phyloP scores from a whole-genome alignment of 2,888 invertebrate species.

The Orthosia gothica region DNA sequence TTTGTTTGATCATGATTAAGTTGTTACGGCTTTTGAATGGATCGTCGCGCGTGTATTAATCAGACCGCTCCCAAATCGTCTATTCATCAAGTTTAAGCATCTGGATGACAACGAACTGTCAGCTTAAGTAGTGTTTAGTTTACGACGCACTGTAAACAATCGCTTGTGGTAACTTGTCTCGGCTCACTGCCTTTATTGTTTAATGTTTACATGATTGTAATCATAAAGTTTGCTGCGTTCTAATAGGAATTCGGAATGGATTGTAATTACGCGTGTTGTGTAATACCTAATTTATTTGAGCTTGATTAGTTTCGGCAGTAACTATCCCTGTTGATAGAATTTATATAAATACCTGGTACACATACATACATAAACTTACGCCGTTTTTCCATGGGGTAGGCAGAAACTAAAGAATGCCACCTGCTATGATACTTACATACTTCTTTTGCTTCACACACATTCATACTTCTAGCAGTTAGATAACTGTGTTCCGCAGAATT shows the following conservation, averaged over 20 bases:
- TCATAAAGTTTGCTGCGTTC: slow-evolving; percentile 69
- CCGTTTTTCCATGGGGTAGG: too few species aligned
- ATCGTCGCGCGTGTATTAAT: slow-evolving; percentile 85
- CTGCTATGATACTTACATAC: too few species aligned
- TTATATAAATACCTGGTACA: not conserved
- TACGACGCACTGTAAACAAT: slow-evolving; percentile 86
- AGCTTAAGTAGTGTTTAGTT: slow-evolving; percentile 90
- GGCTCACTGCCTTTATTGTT: slow-evolving; percentile 84
- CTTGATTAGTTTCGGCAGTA: slow-evolving; percentile 24
- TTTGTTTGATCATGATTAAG: slow-evolving; percentile 86
- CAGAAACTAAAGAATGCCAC: too few species aligned
- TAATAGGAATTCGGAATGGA: slow-evolving; percentile 47
- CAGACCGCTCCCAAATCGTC: slow-evolving; percentile 86
- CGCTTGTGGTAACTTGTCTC: slow-evolving; percentile 84
- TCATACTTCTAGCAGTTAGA: too few species aligned
- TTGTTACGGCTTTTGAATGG: slow-evolving; percentile 81
- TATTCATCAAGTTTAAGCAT: slow-evolving; percentile 91
- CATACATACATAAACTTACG: not conserved
- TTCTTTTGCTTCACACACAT: too few species aligned
- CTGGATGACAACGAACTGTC: slow-evolving; percentile 90
- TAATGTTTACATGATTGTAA: slow-evolving; percentile 83
- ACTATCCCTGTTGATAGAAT: not conserved
- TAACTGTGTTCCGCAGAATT: slow-evolving; percentile 50
- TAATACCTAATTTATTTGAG: slow-evolving; percentile 42
- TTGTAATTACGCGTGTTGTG: slow-evolving; percentile 46